A percentile compares a stretch with the other conserved stretches of the same genome.
phyloP scores from a whole-genome alignment of 30 jellyfish, hydroid and myxozoan genomes.

The Cassiopea xamachana region DNA sequence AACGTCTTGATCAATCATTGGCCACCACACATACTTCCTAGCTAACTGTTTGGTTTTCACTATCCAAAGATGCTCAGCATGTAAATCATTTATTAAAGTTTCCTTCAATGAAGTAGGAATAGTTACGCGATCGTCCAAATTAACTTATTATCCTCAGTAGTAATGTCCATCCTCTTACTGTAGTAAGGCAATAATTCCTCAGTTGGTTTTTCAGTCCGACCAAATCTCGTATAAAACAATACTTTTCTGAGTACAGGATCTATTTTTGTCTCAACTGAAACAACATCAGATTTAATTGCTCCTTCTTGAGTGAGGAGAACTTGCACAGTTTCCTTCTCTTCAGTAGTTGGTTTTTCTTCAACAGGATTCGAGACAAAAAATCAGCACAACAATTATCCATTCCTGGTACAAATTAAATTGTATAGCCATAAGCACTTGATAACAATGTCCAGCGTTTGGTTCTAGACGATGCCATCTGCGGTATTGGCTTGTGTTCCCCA shows the following conservation, averaged over 20 bases:
- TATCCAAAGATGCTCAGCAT: slow-evolving; percentile 52
- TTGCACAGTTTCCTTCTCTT: slow-evolving; percentile 33
- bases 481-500: slow-evolving; percentile 15
- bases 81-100: slow-evolving; percentile 19
- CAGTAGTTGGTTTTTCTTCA: slow-evolving; percentile 14
- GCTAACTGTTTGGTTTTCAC: slow-evolving; percentile 37
- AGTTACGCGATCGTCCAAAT: neutral
- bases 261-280: slow-evolving; percentile 17
- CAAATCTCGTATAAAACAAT: slow-evolving; percentile 30
- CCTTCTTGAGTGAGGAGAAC: slow-evolving; percentile 28
- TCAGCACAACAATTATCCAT: slow-evolving; percentile 9
- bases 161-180: slow-evolving; percentile 8
- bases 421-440: neutral
- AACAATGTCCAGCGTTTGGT: neutral
- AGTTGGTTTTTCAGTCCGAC: slow-evolving; percentile 31
- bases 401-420: slow-evolving; percentile 7
- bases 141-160: neutral
- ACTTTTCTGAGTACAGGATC: slow-evolving; percentile 24
- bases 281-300: slow-evolving; percentile 26
- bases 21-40: neutral
- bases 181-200: slow-evolving; percentile 23
- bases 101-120: slow-evolving; percentile 24
- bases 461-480: slow-evolving; percentile 3
- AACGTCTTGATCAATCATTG: slow-evolving; percentile 1
- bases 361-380: slow-evolving; percentile 22